Base-by-base conservation (phyloP, 1,140 invertebrate genomes). In the Monomorium pharaonis region DNA sequence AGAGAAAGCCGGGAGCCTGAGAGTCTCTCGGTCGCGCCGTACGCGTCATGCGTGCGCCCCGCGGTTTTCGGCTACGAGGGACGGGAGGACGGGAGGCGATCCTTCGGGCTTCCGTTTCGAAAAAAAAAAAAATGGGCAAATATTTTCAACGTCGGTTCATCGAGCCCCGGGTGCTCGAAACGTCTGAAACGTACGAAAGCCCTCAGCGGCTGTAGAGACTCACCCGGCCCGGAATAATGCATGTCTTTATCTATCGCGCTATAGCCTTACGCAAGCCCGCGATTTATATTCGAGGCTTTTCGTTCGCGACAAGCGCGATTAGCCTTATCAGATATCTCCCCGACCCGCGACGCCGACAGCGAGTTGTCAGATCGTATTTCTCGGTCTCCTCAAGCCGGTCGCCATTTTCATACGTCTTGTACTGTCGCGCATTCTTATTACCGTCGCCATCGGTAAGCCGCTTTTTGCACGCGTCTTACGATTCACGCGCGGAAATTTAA, bases 241-340 rank as follows among this genome's bases (percentile, higher is more conserved):
- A 81, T 70, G 78, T 81, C 63, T 81, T 70, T 81, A 70, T 70
- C 78, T 56, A 69, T 69, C 63, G 76, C 33, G 21, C 49, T 81
- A 33, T 44, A 77, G 78, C 27, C 78, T 72, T 83, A 74, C 67
- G 51, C 51, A 72, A 83, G 67, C 33, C 65, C 33, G 49, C 78
- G 78, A 83, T 74, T 83, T 83, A 74, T 83, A 74, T 83, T 83
- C 67, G 67, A n/a, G 78, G 78, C 78, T 83, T 83, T 83, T 56
- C 78, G 37, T 58, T 70, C 78, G 65, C 65, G n/a, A n/a, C n/a
- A n/a, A n/a, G n/a, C 51, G 51, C 78, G 78, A 83, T 83, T 83
- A 58, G 37, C 6, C 67, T 83, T 83, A 83, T 83, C 78, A 83
- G 78, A 83, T n/a, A n/a, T n/a, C n/a, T 81, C 30, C 27, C 16